Conservation (phyloP, 2,888 invertebrate species). For the Lasioglossum oenotherae region DNA sequence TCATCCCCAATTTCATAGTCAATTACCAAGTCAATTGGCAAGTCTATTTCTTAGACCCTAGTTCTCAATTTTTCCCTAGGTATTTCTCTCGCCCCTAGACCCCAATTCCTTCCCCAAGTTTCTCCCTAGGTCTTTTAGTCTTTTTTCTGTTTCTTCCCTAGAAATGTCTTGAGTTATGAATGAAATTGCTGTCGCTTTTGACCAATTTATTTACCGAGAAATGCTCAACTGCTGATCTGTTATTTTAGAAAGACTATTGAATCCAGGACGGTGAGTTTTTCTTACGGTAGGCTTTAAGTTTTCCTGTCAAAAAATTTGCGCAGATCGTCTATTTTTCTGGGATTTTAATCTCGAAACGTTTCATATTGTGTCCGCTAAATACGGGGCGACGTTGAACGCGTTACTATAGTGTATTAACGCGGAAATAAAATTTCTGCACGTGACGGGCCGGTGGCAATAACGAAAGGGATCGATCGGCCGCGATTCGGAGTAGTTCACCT, state of each 20-base stretch:
- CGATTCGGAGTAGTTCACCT: constrained; percentile 37
- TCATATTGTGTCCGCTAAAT: neutral
- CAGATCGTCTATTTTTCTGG: neutral
- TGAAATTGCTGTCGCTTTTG: neutral
- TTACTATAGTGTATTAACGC: constrained; percentile 15
- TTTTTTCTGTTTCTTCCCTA: too few relatives aligned
- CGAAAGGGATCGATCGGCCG: constrained; percentile 21
- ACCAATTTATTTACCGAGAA: neutral
- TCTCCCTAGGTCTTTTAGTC: too few relatives aligned
- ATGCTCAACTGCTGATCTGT: neutral
- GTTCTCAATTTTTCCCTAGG: too few relatives aligned
- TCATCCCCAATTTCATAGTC: too few relatives aligned
- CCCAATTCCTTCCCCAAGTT: neutral
- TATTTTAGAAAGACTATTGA: neutral
- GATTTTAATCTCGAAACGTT: neutral
- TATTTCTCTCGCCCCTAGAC: too few relatives aligned
- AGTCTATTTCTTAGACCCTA: neutral
- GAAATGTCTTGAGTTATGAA: neutral
- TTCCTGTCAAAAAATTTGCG: neutral
- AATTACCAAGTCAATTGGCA: too few relatives aligned
- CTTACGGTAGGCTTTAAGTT: neutral
- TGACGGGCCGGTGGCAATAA: neutral
- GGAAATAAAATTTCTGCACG: constrained; percentile 25
- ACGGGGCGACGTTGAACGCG: neutral
- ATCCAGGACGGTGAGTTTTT: neutral